phyloP scores from a whole-genome alignment of 2,113 vertebrate species.

The Phrynosoma blainvillii region DNA sequence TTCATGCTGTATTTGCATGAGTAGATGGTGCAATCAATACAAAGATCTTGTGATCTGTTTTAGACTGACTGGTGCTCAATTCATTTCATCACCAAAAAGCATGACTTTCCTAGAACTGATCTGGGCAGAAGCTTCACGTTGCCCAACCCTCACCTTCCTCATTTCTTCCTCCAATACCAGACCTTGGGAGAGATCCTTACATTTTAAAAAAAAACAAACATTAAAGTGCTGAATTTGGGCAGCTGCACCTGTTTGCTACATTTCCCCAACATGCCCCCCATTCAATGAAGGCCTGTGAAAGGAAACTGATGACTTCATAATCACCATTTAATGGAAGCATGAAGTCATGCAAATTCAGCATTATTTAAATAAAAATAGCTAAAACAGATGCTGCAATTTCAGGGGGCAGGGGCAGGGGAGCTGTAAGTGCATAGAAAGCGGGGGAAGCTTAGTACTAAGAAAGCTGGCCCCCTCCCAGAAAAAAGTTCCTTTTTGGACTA shows the following conservation, averaged over 20 bases:
- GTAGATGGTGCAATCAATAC: not conserved
- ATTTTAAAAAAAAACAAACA: not conserved
- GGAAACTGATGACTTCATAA: not conserved
- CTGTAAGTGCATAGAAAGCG: not conserved
- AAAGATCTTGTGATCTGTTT: not conserved
- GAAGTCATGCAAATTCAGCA: not conserved
- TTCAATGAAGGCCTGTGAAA: not conserved
- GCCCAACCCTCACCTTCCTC: not conserved
- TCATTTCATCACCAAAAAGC: not conserved
- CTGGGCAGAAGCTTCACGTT: not conserved
- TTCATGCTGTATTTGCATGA: not conserved
- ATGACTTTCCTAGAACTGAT: not conserved
- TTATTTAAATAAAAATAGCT: not conserved
- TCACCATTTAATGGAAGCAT: not conserved
- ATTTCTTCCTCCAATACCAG: not conserved
- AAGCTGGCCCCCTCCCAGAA: too few relatives aligned
- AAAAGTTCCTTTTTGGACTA: too few relatives aligned
- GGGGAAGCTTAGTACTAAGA: not conserved
- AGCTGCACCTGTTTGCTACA: not conserved
- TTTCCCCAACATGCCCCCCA: not conserved
- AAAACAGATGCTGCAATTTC: not conserved
- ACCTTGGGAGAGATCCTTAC: not conserved
- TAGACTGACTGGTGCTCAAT: not conserved
- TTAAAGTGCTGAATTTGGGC: not conserved
- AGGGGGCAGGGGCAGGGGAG: not conserved